Base-by-base conservation (phyloP, 2,113 vertebrate species). In the Sapajus apella region DNA sequence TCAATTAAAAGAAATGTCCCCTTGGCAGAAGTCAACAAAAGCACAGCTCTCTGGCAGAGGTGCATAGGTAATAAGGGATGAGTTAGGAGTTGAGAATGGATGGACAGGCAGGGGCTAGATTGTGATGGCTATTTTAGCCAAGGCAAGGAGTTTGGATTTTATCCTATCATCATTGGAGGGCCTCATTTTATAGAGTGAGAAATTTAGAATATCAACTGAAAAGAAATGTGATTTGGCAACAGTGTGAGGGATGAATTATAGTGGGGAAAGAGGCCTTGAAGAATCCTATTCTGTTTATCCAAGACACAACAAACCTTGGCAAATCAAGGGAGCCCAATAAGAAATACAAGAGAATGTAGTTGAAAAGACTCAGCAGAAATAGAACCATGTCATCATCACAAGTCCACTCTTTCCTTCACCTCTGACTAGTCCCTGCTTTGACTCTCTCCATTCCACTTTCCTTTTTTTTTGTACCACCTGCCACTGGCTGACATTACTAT, bases 301-400 rank as follows among this genome's bases (percentile, higher is more conserved):
- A 18, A 56, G 27, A 43, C 35, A 32, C 37, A 76, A n/a, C 55
- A 76, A 7, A 8, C 21, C 14, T 10, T 52, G 9, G n/a, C 16
- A 7, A 55, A 27, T 43, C 27, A n/a, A 83, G 43, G 55, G 68
- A 76, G 47, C 20, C 43, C 4, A 40, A 32, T 23, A 37, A 9
- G 18, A 32, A 13, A 68, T 18, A 18, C 0, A 64, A 43, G n/a
- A 32, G 45, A 40, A 20, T 21, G 5, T 23, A 12, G 11, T 4
- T 30, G 64, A 35, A 43, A n/a, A 17, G 37, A 8, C 35, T 70
- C 12, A 18, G 25, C 12, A 66, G 14, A 25, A n/a, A 43, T 18
- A n/a, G 37, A 45, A n/a, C 40, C 66, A n/a, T 5, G 3, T 25
- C 13, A 3, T 6, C 30, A 8, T 8, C n/a, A 14, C 2, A 21